Evolutionary conservation across 2,113 vertebrate genomes (phyloP).

Genomic region (Clinocottus analis): DNA sequence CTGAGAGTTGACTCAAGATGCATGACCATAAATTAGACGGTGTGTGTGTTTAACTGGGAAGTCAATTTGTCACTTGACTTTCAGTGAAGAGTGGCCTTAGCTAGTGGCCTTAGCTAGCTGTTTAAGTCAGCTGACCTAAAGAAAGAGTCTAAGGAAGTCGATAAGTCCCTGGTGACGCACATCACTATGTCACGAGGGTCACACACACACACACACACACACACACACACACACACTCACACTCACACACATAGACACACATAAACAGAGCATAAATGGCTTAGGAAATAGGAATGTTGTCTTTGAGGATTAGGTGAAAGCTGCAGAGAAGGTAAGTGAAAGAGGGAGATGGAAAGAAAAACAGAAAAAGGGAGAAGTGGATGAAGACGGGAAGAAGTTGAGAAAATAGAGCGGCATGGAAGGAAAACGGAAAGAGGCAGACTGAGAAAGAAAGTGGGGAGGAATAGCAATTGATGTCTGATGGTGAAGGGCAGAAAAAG

Average conservation of each 20-base stretch:
- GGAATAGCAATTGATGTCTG: constrained; percentile 27
- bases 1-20: constrained; percentile 39
- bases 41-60: constrained; percentile 15
- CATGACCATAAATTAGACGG: constrained; percentile 40
- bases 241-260: not conserved
- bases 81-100: constrained; percentile 34
- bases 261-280: constrained; percentile 10
- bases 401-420: constrained; percentile 13
- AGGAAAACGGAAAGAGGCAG: constrained; percentile 25
- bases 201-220: not conserved
- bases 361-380: not conserved
- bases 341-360: constrained; percentile 43
- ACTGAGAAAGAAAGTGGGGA: constrained; percentile 23
- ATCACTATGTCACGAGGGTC: constrained; percentile 66
- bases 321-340: constrained; percentile 34
- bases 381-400: not conserved
- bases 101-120: too few relatives aligned
- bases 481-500: constrained; percentile 1
- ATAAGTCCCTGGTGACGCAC: constrained; percentile 61
- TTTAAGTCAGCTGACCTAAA: constrained; percentile 63
- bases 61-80: constrained; percentile 63
- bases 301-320: constrained; percentile 32
- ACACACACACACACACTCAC: not conserved
- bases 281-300: constrained; percentile 37
- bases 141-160: constrained; percentile 56